Evolutionary conservation across 2,888 invertebrate genomes (phyloP), one percentile per base, ranked within the genome.

Genomic region (Caradrina clavipalpis): DNA sequence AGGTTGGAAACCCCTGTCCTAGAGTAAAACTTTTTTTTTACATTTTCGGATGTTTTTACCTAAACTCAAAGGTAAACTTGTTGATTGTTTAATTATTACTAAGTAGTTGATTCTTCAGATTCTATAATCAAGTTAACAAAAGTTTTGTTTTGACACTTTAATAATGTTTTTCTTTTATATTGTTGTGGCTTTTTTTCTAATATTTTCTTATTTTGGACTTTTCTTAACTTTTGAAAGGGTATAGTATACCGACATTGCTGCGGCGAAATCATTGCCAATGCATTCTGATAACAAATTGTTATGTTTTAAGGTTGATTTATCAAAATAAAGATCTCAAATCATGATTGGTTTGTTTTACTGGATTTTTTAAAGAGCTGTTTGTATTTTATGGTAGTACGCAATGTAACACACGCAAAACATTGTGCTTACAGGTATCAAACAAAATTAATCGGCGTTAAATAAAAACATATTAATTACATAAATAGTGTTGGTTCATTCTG

Each of bases 271-370:
- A 78, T 63, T 66, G 83, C 82, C 69, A 22, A 66, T 57, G 50
- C 68, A 66, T 59, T 75, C 71, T 69, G 65, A 77, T 77, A 72
- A 56, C 60, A 63, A 73, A 63, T 64, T 69, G 67, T 82, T 83
- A 31, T 72, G 59, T 77, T 65, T 70, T 77, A 78, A 74, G 68
- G 82, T 85, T 87, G 81, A 88, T 88, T 86, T 77, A 54, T 71
- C 19, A 76, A 79, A 86, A 80, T 70, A 73, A 74, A 82, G 26
- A 50, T 54, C 13, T 73, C 17, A 8, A 63, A 66, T 69, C 39
- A 6, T 55, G 3, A 4, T 50, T 49, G 45, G 0, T 21, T 22
- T 51, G 15, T 70, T 58, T 79, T 51, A 50, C 19, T 66, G n/a
- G 3, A 31, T 45, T 50, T 15, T 15, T 1, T 17, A 17, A 17